These are phyloP conservation scores for Elmis aenea DNA, from an alignment of 2,888 invertebrate genomes.

Conservation along the genomic window DNA sequence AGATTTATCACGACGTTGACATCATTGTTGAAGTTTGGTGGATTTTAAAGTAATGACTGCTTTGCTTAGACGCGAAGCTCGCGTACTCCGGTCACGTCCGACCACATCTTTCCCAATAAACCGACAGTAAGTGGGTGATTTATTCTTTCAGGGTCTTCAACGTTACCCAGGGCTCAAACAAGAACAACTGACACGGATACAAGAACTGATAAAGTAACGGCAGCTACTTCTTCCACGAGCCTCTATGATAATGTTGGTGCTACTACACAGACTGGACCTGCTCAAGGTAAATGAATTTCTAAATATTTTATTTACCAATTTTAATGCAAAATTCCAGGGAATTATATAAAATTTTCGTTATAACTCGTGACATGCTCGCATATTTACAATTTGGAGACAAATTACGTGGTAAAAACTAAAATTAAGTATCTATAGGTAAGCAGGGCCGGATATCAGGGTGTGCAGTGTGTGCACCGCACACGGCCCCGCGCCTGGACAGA, in stretches of 20 bases:
- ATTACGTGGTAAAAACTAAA: too few species aligned
- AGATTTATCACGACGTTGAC: too few species aligned
- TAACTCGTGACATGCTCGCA: too few species aligned
- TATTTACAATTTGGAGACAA: too few species aligned
- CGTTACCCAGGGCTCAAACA: conserved; percentile 72
- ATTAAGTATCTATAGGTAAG: too few species aligned
- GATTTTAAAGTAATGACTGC: conserved; percentile 2
- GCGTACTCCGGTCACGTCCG: conserved; percentile 7
- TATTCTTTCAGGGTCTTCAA: conserved; percentile 64
- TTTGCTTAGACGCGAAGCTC: conserved; percentile 1
- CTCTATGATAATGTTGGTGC: conserved; percentile 76
- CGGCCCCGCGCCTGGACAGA: too few species aligned
- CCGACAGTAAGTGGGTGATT: conserved; percentile 11
- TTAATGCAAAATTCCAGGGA: too few species aligned
- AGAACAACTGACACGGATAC: conserved; percentile 61
- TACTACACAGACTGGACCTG: conserved; percentile 41
- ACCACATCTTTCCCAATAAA: conserved; percentile 7
- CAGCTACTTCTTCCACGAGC: conserved; percentile 83
- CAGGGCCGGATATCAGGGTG: too few species aligned
- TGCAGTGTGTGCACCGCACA: too few species aligned
- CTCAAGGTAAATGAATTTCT: conserved; percentile 36
- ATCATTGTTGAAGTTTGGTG: conserved; percentile 2
- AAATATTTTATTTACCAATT: too few species aligned
- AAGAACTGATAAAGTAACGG: conserved; percentile 67
- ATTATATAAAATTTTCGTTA: too few species aligned